These are phyloP conservation scores for Trachops cirrhosus DNA, from an alignment of 2,797 vertebrate species.

Conservation along the genomic window DNA sequence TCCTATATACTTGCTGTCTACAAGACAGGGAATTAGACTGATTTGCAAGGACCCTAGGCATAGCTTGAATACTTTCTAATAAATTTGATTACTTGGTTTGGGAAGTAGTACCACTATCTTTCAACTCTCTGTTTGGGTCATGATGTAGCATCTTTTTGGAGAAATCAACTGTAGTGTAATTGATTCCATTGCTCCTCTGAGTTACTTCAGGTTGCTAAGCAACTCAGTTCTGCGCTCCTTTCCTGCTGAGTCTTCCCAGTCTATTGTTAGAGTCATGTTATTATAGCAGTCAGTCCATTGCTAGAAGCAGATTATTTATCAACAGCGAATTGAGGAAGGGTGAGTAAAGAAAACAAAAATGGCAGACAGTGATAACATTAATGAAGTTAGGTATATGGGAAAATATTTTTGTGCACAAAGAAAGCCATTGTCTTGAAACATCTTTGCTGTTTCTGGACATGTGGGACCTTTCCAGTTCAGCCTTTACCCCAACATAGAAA, in stretches of 20 bases:
- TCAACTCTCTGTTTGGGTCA: background rate
- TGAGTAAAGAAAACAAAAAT: background rate
- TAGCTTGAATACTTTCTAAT: constrained; percentile 19
- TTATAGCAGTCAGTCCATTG: background rate
- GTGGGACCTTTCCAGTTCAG: background rate
- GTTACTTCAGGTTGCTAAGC: constrained; percentile 73
- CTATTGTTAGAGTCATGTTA: background rate
- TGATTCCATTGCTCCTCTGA: background rate
- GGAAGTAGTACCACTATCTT: background rate
- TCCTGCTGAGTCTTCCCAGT: background rate
- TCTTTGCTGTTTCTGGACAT: background rate
- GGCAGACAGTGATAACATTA: background rate
- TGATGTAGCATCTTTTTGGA: background rate
- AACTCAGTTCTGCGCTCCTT: background rate
- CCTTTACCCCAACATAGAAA: background rate
- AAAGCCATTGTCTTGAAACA: background rate
- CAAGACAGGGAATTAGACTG: background rate
- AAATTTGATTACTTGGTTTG: background rate
- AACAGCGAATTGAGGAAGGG: background rate
- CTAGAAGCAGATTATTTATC: background rate
- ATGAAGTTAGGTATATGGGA: background rate
- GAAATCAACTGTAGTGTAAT: background rate
- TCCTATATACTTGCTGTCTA: background rate
- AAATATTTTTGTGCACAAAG: background rate
- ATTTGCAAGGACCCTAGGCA: background rate